Conservation (phyloP, 2,797 vertebrate genomes). For the Hybognathus amarus region DNA sequence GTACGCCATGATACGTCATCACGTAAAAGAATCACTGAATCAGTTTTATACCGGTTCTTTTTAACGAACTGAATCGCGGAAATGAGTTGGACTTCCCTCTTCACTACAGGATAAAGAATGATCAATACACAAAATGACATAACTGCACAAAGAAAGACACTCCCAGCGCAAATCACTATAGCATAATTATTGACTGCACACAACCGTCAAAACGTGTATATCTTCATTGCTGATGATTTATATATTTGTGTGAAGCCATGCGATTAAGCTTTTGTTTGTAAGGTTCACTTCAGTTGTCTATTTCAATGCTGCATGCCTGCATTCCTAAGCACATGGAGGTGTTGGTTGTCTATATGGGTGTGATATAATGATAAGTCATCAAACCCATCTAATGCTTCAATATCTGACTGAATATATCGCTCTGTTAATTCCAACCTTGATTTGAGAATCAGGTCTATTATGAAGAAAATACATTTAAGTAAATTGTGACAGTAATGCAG, state of each 20-base stretch:
- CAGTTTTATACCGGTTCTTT: not conserved
- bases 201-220: not conserved
- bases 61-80: not conserved
- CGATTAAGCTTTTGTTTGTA: not conserved
- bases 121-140: not conserved
- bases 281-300: not conserved
- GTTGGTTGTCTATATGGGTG: not conserved
- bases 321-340: slow-evolving; percentile 3
- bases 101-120: not conserved
- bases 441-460: not conserved
- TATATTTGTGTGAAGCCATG: slow-evolving; percentile 1
- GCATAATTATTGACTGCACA: not conserved
- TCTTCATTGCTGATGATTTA: slow-evolving; percentile 1
- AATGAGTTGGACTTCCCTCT: not conserved
- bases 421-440: not conserved
- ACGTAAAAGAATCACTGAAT: not conserved
- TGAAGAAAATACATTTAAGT: not conserved
- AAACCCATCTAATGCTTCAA: not conserved
- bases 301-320: not conserved
- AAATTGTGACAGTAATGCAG: slow-evolving; percentile 15
- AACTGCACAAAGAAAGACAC: slow-evolving; percentile 1
- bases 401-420: not conserved
- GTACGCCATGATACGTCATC: not conserved
- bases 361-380: not conserved
- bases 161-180: slow-evolving; percentile 10